Base-by-base conservation (phyloP, 2,797 vertebrate species). In the Xerus rutilus region DNA sequence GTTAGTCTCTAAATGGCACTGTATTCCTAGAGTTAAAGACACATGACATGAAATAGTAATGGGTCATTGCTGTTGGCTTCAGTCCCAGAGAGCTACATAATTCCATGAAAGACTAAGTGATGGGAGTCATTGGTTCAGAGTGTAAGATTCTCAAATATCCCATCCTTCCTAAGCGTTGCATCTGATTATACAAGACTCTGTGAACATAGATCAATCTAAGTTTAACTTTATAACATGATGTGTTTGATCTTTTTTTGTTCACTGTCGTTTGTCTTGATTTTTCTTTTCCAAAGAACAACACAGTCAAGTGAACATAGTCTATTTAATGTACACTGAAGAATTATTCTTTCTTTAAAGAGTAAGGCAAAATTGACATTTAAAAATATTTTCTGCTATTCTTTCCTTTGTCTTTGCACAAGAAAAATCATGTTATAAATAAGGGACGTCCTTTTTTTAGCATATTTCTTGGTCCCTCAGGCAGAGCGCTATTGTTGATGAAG, bases 241-340 rank as follows among this genome's bases (percentile, higher is more conserved):
- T 93, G 1, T 45, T 95, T 93, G 69, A 93, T 95, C 93, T 93
- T 15, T 93, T 12, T 70, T 93, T 89, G 54, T 7, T 18, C 8
- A 7, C 20, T 84, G 13, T 47, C 2, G 49, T 90, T 89, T 76
- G 21, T 20, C 13, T 52, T 78, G 18, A 69, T 76, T 30, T 91
- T 91, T 67, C 43, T 6, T 76, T 96, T 84, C 30, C 35, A 49
- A 69, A 69, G 72, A 49, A 77, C 9, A 89, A 4, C 2, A 70
- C 43, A 70, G 65, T 0, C 64, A 1, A 25, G 59, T 88, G 67
- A 93, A 93, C 47, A n/a, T 8, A n/a, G 14, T 86, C 14, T 95
- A 28, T 45, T 35, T 17, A 94, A 82, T 11, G 70, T 3, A 77
- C 72, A 93, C 35, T 35, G 18, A 79, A 86, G 87, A 92, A 10